Base-by-base conservation (phyloP, 2,113 vertebrate genomes). In the Lasiurus cinereus region DNA sequence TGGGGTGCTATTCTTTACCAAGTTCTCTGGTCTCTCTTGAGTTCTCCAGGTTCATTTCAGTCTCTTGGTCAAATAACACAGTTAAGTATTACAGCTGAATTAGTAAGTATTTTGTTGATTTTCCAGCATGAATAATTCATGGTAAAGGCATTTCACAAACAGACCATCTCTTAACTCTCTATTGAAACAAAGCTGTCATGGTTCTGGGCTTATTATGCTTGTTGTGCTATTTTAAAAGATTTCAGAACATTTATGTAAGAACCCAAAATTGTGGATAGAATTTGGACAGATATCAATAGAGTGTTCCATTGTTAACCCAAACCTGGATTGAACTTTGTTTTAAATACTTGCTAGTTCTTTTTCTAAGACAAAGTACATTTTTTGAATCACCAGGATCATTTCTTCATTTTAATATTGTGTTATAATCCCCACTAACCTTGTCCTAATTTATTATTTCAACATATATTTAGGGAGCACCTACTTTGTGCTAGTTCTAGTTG, bases 161-260 rank as follows among this genome's bases (percentile, higher is more conserved):
- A 48, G 14, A 29, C 59, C 70, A 77, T 76, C 31, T 64, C 50
- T 56, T 76, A 80, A 76, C 59, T 92, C 79, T 89, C 22, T 86
- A 67, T 64, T 90, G 80, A 82, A 92, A 80, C 19, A 82, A 90
- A 90, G 67, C 50, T 64, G 39, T 69, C 2, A 0, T 85, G 67
- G 83, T 31, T 88, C 76, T 96, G 69, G 86, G 43, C 22, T 86
- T 87, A 82, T 86, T 87, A 82, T 48, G 67, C 62, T 43, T 48
- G 76, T 89, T 83, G 43, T 94, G n/a, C 54, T 82, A 83, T 87
- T 90, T 80, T 72, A 64, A 90, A 94, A 94, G 33, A 86, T 54
- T 96, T 72, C 9, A 70, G 86, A 87, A 93, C 82, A 93, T 86
- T 83, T 90, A 83, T 39, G 24, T 86, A 83, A 77, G 76, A 94